These are phyloP conservation scores for Liposcelis brunnea DNA, from an alignment of 2,888 invertebrate species.

Conservation along the genomic window DNA sequence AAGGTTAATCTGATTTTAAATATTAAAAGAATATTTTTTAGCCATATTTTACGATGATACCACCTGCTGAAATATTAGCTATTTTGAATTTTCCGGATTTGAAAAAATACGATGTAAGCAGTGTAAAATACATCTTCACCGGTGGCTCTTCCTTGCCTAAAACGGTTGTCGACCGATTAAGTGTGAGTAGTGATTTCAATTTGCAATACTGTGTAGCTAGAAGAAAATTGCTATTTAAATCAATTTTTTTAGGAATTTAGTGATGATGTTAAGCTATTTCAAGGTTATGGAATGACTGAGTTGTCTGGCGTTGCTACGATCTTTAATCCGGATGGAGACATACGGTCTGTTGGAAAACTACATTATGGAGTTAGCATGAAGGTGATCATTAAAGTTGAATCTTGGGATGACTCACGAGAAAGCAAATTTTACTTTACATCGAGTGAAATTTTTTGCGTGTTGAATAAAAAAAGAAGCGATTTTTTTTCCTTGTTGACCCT, in stretches of 20 bases:
- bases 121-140: neutral
- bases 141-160: neutral
- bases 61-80: neutral
- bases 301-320: neutral
- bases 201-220: no score
- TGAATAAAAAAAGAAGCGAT: no score
- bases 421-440: no score
- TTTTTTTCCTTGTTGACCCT: no score
- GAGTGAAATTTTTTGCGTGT: no score
- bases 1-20: no score
- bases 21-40: neutral
- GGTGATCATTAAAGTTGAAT: no score
- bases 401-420: no score
- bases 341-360: neutral
- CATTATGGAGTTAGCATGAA: neutral
- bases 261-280: neutral
- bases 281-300: neutral
- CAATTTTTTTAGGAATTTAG: neutral
- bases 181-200: neutral
- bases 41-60: neutral
- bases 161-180: neutral
- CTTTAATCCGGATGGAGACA: neutral
- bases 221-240: no score
- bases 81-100: neutral
- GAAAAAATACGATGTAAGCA: neutral